These are phyloP conservation scores for Cerastoderma edule DNA, from an alignment of 2,888 invertebrate genomes.

Conservation along the genomic window DNA sequence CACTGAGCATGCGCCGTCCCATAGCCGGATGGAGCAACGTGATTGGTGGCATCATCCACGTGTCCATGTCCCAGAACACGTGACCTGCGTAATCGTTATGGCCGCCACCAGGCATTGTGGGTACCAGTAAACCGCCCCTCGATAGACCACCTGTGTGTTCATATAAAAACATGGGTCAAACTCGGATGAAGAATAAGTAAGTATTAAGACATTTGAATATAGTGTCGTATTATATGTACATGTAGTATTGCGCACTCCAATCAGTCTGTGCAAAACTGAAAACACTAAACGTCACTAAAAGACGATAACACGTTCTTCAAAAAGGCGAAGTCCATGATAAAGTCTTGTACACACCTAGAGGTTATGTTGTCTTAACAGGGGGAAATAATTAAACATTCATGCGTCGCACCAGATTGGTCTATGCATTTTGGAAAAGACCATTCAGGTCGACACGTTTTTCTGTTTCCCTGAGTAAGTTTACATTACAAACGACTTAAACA, in stretches of 20 bases:
- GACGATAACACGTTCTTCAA: background rate
- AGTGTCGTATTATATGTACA: background rate
- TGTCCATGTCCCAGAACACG: constrained; percentile 82
- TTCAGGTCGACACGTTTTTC: background rate
- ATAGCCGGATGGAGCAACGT: constrained; percentile 73
- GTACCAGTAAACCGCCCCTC: constrained; percentile 58
- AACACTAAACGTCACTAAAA: background rate
- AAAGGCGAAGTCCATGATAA: background rate
- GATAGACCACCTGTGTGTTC: constrained; percentile 60
- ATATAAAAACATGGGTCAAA: background rate
- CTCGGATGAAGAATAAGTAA: background rate
- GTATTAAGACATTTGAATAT: background rate
- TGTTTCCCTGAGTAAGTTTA: background rate
- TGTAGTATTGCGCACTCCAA: background rate
- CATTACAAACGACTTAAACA: background rate
- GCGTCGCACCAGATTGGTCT: too few relatives aligned
- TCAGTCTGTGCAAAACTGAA: background rate
- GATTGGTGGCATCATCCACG: constrained; percentile 79
- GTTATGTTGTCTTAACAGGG: too few relatives aligned
- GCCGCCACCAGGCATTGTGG: constrained; percentile 50
- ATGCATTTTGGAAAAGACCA: background rate
- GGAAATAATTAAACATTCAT: too few relatives aligned
- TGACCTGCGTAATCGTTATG: constrained; percentile 78
- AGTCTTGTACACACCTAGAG: too few relatives aligned
- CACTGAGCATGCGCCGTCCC: constrained; percentile 67